Evolutionary conservation across 2,888 invertebrate species (phyloP), one percentile per base, ranked within the genome.

Genomic region (Caprella mutica): DNA sequence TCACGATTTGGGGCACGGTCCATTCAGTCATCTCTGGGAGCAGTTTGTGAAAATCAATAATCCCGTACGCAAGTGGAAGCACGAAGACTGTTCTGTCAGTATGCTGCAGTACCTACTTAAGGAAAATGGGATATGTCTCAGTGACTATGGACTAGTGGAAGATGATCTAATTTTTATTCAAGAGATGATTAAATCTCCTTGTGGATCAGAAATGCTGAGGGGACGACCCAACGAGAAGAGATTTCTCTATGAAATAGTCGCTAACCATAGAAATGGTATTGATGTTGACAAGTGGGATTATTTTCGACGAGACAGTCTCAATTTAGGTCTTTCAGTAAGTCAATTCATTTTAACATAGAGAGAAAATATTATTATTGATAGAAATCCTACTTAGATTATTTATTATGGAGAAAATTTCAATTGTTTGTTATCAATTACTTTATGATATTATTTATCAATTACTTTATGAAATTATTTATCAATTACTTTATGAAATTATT

Each of bases 251-350:
- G 75, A 77, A 77, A 77, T 83, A 63, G 77, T 82, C 0, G 74
- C 77, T 46, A 82, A 82, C 69, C 75, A 76, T 59, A 69, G 72
- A 33, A 78, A 59, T 63, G 78, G 77, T 8, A 72, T 82, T 19
- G 82, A 82, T 69, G 81, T 82, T 1, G 82, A 83, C 68, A 81
- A 81, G 68, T 80, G 79, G 77, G 83, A 84, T 67, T 83, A 84
- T 68, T 72, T 84, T 46, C 71, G 77, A 19, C 73, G 83, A 23
- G 83, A 82, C 68, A 73, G 74, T 42, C 71, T 74, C 53, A 71
- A 73, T 65, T 68, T 77, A 17, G 77, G 77, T 19, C 70, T 77
- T 2, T 50, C 68, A 57, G 66, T 68, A 23, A 68, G 56, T 52
- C 48, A 65, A 17, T 69, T 70, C 2, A 67, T 69, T 8, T 8